Evolutionary conservation across 1,140 invertebrate genomes (phyloP).

Genomic region (Reticulitermes speratus): DNA sequence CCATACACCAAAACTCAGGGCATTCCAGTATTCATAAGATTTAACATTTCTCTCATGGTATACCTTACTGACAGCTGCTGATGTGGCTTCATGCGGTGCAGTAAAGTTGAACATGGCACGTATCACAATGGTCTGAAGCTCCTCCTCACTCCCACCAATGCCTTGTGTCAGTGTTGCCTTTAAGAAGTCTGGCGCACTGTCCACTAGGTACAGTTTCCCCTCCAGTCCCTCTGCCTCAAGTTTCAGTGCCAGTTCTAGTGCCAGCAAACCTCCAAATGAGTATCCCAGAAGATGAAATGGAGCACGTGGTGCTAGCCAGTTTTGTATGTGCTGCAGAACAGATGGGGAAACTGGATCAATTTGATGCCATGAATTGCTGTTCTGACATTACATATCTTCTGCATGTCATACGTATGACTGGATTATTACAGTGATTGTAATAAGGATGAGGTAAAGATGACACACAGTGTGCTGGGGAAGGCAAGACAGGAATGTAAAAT

Average conservation of each 20-base stretch:
- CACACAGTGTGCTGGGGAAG: neutral
- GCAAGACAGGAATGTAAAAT: neutral
- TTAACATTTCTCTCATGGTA: neutral
- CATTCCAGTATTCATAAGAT: neutral
- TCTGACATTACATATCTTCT: neutral
- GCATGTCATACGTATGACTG: neutral
- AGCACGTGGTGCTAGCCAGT: neutral
- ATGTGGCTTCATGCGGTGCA: neutral
- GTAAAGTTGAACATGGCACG: neutral
- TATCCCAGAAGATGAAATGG: conserved; percentile 62
- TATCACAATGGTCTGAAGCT: neutral
- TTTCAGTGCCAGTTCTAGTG: conserved; percentile 54
- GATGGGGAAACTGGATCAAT: too few species aligned
- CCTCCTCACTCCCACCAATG: neutral
- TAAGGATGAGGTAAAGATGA: neutral
- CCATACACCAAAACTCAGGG: neutral
- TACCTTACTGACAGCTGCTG: neutral
- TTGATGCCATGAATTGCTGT: too few species aligned
- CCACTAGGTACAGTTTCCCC: conserved; percentile 47
- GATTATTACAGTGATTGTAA: neutral
- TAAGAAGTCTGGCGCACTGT: conserved; percentile 47
- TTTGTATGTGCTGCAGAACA: neutral
- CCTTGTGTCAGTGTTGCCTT: conserved; percentile 28
- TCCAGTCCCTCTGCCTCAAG: conserved; percentile 57
- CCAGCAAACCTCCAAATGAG: conserved; percentile 62